Base-by-base conservation (phyloP, 2,888 invertebrate genomes). In the Synergus gifuensis region DNA sequence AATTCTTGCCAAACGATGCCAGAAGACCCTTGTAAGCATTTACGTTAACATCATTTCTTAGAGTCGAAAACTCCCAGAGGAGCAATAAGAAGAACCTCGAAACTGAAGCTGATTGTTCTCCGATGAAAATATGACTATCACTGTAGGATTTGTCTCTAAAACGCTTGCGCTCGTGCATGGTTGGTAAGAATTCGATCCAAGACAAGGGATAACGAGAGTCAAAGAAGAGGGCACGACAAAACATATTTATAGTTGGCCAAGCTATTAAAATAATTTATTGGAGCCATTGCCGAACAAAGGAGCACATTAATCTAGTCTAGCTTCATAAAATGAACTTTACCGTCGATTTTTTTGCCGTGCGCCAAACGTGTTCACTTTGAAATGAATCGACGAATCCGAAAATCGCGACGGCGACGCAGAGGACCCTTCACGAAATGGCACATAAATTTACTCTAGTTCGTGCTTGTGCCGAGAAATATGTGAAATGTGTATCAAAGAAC, bases 181-280 rank as follows among this genome's bases (percentile, higher is more conserved):
- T 60, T 60, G 22, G 22, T 60, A 60, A 60, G 22, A 60, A 22
- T 60, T 22, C 18, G 22, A 22, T n/a, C 64, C 7, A 66, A 66
- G 64, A 42, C 64, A 42, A 66, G 14, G 36, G 73, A 73, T 36
- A 54, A 73, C 73, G 12, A 73, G n/a, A 36, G 16, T 44, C 49
- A 16, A n/a, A 22, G 36, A n/a, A 73, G 54, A 60, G 86, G 84
- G 86, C 85, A 86, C 83, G 86, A 86, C 87, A 89, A 90, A 85
- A 90, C 91, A 91, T 91, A 91, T 91, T 91, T 91, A 91, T 91
- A 91, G 91, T 87, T 85, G 85, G 79, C 85, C 85, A 84, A 87
- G 90, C 91, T 91, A 91, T 91, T 91, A 91, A 91, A 90, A 91
- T 91, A 90, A 91, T 91, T 91, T 91, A 91, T 90, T 90, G 90